Evolutionary conservation across 2,888 invertebrate species (phyloP), one percentile per base, ranked within the genome.

Genomic region (Metalampra italica): DNA sequence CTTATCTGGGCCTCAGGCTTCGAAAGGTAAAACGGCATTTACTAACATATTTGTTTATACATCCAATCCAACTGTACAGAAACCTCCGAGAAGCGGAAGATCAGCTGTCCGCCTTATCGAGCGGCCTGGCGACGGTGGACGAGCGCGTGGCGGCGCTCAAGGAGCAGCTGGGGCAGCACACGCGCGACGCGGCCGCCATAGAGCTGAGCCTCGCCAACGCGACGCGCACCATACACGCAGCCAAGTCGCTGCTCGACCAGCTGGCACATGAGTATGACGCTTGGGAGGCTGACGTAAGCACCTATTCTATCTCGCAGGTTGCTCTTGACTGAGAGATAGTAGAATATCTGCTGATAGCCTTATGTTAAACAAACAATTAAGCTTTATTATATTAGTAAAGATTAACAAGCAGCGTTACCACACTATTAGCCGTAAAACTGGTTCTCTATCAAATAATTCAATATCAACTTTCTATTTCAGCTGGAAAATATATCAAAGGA

Each of bases 181-280:
- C 98, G 0, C 95, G 96, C 62, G 98, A 98, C 78, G 99, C 98
- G 0, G 98, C 98, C 1, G 94, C 96, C 63, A 91, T 98, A 37
- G 97, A 98, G 78, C 92, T 97, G 46, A 93, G 93, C 59, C 87
- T 98, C 29, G 92, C 92, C 45, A 93, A 92, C 62, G 95, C 96
- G 0, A 92, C 94, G 55, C 92, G 92, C 56, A 96, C 96, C 0
- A 92, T 99, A 30, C 80, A 86, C 12, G 93, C 95, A 13, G 96
- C 96, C 0, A 95, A 94, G 72, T 75, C 57, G 51, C 88, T 99
- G 15, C 95, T 99, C 2, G 92, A 91, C 13, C 97, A 98, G 74
- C 90, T 99, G 9, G 95, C 95, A 46, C 94, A 95, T 22, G 99
- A 99, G 77, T 97, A 95, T 83, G 82, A 91, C 36, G 92, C 97